phyloP scores from a whole-genome alignment of 2,888 invertebrate genomes.

The Tetranychus piercei region DNA sequence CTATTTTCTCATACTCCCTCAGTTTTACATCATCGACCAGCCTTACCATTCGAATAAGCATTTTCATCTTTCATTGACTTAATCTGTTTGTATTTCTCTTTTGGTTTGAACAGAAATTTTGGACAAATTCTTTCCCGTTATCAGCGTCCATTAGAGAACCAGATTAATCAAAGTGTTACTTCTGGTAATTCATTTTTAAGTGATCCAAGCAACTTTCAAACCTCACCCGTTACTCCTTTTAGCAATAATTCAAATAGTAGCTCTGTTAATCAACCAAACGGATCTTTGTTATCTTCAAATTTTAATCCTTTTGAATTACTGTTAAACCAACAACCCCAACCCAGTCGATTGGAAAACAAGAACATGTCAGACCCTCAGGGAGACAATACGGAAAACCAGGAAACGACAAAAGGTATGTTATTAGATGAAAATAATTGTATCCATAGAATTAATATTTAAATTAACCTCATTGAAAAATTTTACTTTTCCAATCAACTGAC shows the following conservation, averaged over 20 bases:
- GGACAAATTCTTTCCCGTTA: neutral
- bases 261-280: neutral
- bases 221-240: neutral
- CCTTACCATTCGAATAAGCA: neutral
- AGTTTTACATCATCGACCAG: neutral
- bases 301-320: neutral
- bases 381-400: neutral
- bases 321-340: neutral
- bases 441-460: no score
- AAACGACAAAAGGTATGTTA: neutral
- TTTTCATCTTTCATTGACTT: neutral
- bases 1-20: slow-evolving; percentile 5
- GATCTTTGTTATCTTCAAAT: neutral
- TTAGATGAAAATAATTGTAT: neutral
- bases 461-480: neutral
- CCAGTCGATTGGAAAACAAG: neutral
- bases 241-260: neutral
- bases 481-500: neutral
- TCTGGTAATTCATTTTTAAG: slow-evolving; percentile 1
- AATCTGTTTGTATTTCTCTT: neutral
- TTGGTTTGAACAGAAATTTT: neutral
- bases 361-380: neutral
- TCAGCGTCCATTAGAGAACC: neutral
- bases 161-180: slow-evolving; percentile 4
- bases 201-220: neutral